phyloP scores from a whole-genome alignment of 2,888 invertebrate genomes.

The Pseudolycoriella hygida region DNA sequence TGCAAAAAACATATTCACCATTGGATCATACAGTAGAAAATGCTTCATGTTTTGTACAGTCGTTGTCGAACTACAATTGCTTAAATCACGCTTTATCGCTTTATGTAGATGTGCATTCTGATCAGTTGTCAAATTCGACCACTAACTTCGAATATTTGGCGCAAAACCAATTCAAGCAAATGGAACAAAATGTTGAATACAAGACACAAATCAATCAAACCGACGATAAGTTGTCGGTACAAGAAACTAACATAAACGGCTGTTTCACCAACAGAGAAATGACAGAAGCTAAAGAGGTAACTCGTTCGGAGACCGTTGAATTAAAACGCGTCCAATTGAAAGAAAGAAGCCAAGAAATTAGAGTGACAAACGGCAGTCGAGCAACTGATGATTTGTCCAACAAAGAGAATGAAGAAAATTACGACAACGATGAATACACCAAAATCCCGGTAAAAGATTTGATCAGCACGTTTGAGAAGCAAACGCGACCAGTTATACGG shows the following conservation, averaged over 20 bases:
- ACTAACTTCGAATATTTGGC: too few species aligned
- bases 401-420: conserved; percentile 12
- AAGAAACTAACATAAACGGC: too few species aligned
- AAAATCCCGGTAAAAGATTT: conserved; percentile 28
- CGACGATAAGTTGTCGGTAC: too few species aligned
- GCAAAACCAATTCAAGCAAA: too few species aligned
- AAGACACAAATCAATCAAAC: too few species aligned
- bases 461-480: conserved; percentile 43
- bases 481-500: conserved; percentile 35
- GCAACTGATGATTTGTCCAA: not conserved
- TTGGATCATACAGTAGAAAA: too few species aligned
- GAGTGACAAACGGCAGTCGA: not conserved
- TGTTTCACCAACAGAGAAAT: too few species aligned
- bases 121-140: too few species aligned
- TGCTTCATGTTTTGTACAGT: too few species aligned
- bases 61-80: not conserved
- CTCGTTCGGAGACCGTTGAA: not conserved
- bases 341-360: not conserved
- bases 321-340: not conserved
- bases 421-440: conserved; percentile 19
- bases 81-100: not conserved
- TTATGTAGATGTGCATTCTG: not conserved
- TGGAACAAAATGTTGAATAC: too few species aligned
- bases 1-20: too few species aligned
- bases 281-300: too few species aligned